phyloP scores from a whole-genome alignment of 2,113 vertebrate genomes.

The Boleophthalmus pectinirostris region DNA sequence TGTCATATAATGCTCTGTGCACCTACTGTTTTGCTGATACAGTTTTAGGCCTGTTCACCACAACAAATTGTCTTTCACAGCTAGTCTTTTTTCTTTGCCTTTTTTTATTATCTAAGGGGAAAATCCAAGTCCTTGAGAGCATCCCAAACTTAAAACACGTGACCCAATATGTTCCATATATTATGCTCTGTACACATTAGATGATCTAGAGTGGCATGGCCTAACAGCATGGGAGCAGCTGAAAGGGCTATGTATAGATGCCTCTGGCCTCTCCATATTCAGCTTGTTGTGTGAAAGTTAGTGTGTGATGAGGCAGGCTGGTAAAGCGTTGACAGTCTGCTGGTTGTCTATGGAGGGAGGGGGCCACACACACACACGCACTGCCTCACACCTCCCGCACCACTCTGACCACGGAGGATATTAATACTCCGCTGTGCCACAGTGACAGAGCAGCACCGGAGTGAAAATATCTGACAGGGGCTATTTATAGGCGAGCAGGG shows the following conservation, averaged over 20 bases:
- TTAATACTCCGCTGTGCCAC: slow-evolving; percentile 73
- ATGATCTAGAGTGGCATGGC: background rate
- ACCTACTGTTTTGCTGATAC: no score
- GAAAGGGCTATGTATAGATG: slow-evolving; percentile 9
- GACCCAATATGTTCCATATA: background rate
- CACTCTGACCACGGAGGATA: slow-evolving; percentile 72
- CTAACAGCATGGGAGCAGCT: background rate
- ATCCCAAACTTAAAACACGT: background rate
- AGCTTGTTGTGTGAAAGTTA: slow-evolving; percentile 33
- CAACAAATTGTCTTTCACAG: no score
- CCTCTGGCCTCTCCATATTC: slow-evolving; percentile 1
- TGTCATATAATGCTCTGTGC: background rate
- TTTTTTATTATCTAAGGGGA: background rate
- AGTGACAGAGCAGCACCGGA: slow-evolving; percentile 64
- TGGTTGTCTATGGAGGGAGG: slow-evolving; percentile 33
- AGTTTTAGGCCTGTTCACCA: no score
- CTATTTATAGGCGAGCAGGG: slow-evolving; percentile 79
- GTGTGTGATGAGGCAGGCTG: slow-evolving; percentile 42
- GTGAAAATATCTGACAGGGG: slow-evolving; percentile 76
- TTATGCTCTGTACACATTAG: background rate
- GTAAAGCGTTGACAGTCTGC: slow-evolving; percentile 43
- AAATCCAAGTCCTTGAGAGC: background rate
- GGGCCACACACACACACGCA: slow-evolving; percentile 36
- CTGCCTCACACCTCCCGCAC: slow-evolving; percentile 49
- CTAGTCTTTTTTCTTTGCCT: background rate